phyloP scores from a whole-genome alignment of 1,140 invertebrate genomes.

The Microplitis mediator region DNA sequence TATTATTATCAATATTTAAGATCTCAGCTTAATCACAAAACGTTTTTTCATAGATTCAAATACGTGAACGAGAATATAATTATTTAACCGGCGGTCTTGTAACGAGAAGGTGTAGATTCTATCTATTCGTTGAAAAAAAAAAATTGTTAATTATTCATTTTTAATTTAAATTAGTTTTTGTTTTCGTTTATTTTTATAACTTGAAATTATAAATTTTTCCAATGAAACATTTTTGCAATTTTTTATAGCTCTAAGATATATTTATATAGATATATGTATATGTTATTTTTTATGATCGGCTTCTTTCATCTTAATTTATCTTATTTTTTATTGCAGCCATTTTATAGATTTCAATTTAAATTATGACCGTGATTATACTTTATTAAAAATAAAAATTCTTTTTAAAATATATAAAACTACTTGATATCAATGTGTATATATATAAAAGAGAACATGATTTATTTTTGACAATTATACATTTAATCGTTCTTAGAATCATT shows the following conservation, averaged over 20 bases:
- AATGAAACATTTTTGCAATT: not conserved
- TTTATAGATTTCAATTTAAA: too few relatives aligned
- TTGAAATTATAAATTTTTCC: not conserved
- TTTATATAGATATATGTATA: too few relatives aligned
- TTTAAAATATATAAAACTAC: too few relatives aligned
- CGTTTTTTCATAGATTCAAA: slow-evolving; percentile 3
- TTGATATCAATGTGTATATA: too few relatives aligned
- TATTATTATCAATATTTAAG: slow-evolving; percentile 5
- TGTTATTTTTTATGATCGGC: too few relatives aligned
- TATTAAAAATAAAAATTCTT: too few relatives aligned
- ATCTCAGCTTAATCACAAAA: slow-evolving; percentile 11
- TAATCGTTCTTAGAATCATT: not conserved
- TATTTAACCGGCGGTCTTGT: not conserved
- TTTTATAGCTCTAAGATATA: not conserved
- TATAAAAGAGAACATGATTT: not conserved
- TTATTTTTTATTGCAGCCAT: too few relatives aligned
- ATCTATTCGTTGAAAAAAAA: not conserved
- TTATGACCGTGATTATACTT: too few relatives aligned
- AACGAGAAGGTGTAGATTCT: not conserved
- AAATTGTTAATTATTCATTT: not conserved
- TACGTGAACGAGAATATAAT: not conserved
- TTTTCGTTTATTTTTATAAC: not conserved
- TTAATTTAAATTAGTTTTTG: not conserved
- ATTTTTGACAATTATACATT: not conserved
- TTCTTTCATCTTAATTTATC: too few relatives aligned